Percentiles rank a stretch among this genome's conserved stretches.
phyloP scores from a whole-genome alignment of 2,888 invertebrate species.

The Eutolmus rufibarbis region DNA sequence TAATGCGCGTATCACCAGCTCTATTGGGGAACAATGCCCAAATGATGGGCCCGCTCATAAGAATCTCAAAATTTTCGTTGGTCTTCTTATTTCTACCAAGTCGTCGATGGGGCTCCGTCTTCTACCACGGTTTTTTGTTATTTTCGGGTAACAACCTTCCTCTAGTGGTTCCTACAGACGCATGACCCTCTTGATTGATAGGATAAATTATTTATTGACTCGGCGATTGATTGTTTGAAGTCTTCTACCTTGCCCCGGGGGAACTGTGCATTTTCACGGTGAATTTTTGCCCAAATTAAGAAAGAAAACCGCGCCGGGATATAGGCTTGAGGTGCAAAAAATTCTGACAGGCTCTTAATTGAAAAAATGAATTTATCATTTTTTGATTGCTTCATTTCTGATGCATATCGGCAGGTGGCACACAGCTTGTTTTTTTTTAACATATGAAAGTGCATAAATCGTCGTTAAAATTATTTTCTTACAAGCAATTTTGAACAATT shows the following conservation, averaged over 20 bases:
- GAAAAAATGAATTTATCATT: conserved; percentile 45
- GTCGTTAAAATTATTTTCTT: background rate
- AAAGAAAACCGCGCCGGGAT: conserved; percentile 15
- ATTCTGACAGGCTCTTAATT: conserved; percentile 41
- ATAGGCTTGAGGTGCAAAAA: background rate
- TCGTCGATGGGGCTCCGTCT: background rate
- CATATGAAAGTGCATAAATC: background rate
- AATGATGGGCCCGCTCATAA: background rate
- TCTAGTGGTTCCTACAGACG: conserved; percentile 21
- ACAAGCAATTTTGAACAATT: too few relatives aligned
- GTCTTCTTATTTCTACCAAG: background rate
- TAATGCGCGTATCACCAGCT: conserved; percentile 39
- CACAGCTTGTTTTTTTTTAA: background rate
- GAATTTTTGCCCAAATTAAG: conserved; percentile 44
- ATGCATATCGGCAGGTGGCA: background rate
- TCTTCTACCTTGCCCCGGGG: conserved; percentile 5
- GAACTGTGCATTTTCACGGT: conserved; percentile 43
- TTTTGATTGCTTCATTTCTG: conserved; percentile 36
- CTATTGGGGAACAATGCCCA: conserved; percentile 37
- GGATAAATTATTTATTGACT: conserved; percentile 47
- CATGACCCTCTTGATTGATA: conserved; percentile 45
- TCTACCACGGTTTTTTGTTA: background rate
- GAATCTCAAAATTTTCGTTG: background rate
- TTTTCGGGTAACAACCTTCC: conserved; percentile 3
- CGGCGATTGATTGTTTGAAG: conserved; percentile 34